Evolutionary conservation across 2,888 invertebrate genomes (phyloP), one percentile per base, ranked within the genome.

Genomic region (Deilephila porcellus): DNA sequence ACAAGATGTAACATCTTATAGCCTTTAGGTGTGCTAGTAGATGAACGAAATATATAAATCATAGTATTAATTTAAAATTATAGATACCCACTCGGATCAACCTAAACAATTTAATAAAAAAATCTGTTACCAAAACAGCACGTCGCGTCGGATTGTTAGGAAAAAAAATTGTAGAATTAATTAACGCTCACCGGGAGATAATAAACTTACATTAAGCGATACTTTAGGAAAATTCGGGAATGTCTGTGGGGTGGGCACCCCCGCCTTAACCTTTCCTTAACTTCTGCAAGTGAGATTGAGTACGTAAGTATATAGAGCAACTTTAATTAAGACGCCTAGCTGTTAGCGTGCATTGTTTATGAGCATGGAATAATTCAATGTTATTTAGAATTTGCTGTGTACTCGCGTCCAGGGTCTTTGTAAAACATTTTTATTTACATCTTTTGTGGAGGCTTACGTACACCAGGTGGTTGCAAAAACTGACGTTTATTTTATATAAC

Each of bases 121-220:
- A 32, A 1, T 52, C 14, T 4, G 53, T 53, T 17, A 53, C 14
- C 2, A 53, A 56, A 56, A 60, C 14, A 0, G 5, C 17, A 37
- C 0, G 8, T n/a, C 34, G 20, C 0, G 8, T n/a, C 34, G 20
- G 3, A 8, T 37, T n/a, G 72, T 56, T n/a, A 56, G 53, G 5
- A 56, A 72, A 79, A n/a, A 81, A 81, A 85, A 83, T 82, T 84
- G 86, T 88, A 88, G 84, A 88, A 93, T 91, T 90, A 93, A 93
- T 93, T 91, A 93, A 90, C 86, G 87, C 81, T 86, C 86, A 90
- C 85, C 88, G 87, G 86, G 81, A 90, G 92, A 93, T 93, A 93
- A 93, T 93, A 93, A 93, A 93, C 89, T 91, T 91, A 90, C 89
- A 92, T 93, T 91, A 91, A 91, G 89, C 90, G 92, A 91, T 93